Conservation (phyloP, 2,888 invertebrate species). For the Tachina grossa region DNA sequence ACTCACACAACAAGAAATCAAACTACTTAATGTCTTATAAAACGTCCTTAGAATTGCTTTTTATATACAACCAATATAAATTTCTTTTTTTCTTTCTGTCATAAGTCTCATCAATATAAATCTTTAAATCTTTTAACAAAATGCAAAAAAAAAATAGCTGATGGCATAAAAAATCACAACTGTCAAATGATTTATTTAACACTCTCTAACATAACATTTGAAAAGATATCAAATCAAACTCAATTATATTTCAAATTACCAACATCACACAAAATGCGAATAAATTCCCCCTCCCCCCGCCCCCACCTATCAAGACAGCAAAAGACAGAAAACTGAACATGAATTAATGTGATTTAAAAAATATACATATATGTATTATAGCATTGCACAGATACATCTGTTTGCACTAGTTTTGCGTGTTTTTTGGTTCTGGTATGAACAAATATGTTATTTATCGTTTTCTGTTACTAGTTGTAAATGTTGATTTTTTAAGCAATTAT, state of each 20-base stretch:
- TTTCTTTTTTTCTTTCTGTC: constrained; percentile 3
- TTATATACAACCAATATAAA: constrained; percentile 10
- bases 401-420: too few relatives aligned
- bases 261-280: constrained; percentile 40
- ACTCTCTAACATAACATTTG: constrained; percentile 57
- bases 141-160: background rate
- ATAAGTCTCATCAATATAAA: constrained; percentile 50
- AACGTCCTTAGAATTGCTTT: constrained; percentile 24
- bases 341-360: constrained; percentile 59
- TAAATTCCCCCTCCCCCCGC: background rate
- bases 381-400: too few relatives aligned
- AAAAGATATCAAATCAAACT: constrained; percentile 67
- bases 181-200: constrained; percentile 69
- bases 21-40: constrained; percentile 47
- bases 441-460: too few relatives aligned
- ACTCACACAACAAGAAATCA: constrained; percentile 37
- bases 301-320: background rate
- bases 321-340: background rate
- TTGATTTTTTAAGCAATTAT: too few relatives aligned
- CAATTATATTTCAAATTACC: constrained; percentile 67
- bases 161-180: constrained; percentile 37
- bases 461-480: too few relatives aligned
- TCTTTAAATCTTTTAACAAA: constrained; percentile 32
- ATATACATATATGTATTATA: too few relatives aligned
- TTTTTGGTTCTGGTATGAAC: too few relatives aligned